Base-by-base conservation (phyloP, 2,888 invertebrate genomes). In the Cotesia congregata region DNA sequence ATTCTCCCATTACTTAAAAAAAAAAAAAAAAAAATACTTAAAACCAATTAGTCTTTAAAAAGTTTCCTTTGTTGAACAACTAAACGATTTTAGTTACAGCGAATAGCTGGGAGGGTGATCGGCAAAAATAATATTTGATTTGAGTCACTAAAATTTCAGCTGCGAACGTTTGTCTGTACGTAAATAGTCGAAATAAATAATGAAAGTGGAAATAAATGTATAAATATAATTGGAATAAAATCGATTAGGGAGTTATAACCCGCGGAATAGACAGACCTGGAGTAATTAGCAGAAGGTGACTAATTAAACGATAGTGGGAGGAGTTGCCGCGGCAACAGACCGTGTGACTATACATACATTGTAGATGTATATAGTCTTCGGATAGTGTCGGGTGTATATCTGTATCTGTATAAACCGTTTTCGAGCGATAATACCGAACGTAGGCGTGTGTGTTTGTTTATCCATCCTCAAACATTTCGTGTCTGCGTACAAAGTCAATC, bases 281-380 rank as follows among this genome's bases (percentile, higher is more conserved):
- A 76, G 77, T 77, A 77, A 77, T 77, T 77, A 77, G 77, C 73
- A 73, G 61, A 77, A 77, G 77, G 77, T 77, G 73, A 74, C 77
- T 77, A 77, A 77, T 77, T 77, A 77, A 77, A 77, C 77, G 77
- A 77, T 77, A 68, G 72, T 72, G 50, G 9, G 50, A 50, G 69
- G 64, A 77, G 77, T 77, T 74, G 69, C 73, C 73, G 68, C 73
- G 77, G 70, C 73, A 77, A 74, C 77, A 74, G 65, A 73, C 77
- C 50, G 62, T 73, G 65, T 68, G 73, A 74, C 77, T 77, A 77
- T 73, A 61, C 73, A 69, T 73, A 62, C 61, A 75, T 61, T 61
- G 41, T 60, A 72, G 71, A 61, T 67, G 60, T 12, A 50, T 50
- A 50, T 50, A 50, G 72, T 72, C 61, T 72, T 67, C 38, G 50